phyloP scores from a whole-genome alignment of 2,888 invertebrate species.

The Eulithis testata region DNA sequence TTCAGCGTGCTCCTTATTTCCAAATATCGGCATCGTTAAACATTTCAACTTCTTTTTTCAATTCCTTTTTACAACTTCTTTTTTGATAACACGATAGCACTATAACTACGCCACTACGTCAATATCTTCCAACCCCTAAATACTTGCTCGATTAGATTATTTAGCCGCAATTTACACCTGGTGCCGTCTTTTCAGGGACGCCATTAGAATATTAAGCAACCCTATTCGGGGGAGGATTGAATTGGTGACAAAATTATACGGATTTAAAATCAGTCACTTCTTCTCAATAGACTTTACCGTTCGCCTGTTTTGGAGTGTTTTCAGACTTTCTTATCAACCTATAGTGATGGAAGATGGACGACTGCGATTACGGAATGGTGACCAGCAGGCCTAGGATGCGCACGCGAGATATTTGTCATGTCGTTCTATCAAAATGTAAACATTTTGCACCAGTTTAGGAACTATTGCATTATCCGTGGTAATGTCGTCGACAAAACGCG shows the following conservation, averaged over 20 bases:
- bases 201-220: slow-evolving; percentile 33
- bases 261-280: slow-evolving; percentile 8
- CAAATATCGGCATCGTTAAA: no score
- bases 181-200: slow-evolving; percentile 25
- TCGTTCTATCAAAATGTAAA: no score
- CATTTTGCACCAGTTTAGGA: no score
- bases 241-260: slow-evolving; percentile 32
- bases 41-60: no score
- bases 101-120: background rate
- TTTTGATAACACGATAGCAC: background rate
- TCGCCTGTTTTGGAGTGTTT: background rate
- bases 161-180: slow-evolving; percentile 34
- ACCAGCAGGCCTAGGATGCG: no score
- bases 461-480: no score
- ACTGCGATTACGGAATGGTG: no score
- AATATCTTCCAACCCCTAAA: slow-evolving; percentile 16
- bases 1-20: no score
- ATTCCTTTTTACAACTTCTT: no score
- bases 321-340: background rate
- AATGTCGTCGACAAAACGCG: no score
- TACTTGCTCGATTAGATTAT: slow-evolving; percentile 24
- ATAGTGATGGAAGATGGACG: no score
- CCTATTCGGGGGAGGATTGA: slow-evolving; percentile 5
- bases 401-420: no score
- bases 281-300: background rate